Evolutionary conservation across 2,888 invertebrate species (phyloP), one percentile per base, ranked within the genome.

Genomic region (Euphydryas editha): DNA sequence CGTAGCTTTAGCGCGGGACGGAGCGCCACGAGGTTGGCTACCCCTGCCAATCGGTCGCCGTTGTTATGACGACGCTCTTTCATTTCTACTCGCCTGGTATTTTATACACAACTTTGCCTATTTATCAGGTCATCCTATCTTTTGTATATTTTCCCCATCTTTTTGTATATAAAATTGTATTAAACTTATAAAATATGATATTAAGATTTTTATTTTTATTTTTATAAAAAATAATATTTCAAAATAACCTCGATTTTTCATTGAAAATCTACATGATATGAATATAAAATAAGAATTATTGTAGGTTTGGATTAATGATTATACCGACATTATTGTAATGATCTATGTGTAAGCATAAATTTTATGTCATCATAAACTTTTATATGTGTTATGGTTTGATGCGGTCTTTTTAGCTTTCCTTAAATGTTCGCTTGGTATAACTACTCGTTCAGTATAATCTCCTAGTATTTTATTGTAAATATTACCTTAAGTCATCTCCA

Each of bases 31-130:
- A 77, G 78, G 78, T 79, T 82, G 76, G 76, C 81, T 77, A 78
- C 82, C 86, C 86, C 79, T 76, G 75, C 78, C 36, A 49, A 55
- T 47, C 59, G 59, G 30, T 24, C 79, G 71, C 76, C 78, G 85
- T 86, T 84, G 84, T 85, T 84, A 84, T 85, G 83, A 82, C 80
- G 81, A 88, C 88, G 76, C 79, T 76, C 75, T 78, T 78, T 85
- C 86, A 86, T 87, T 88, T 85, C 86, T 90, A 82, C 76, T 75
- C 72, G 79, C 84, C 82, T 84, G 76, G 86, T 87, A 82, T 15
- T 44, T 68, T 60, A 46, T 64, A 64, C 60, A 64, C 60, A 68
- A 83, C 82, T 83, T 72, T 67, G 74, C 65, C 51, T 72, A 65
- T 60, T 68, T 68, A 69, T 68, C 63, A 49, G 54, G 54, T 54